Evolutionary conservation across 2,888 invertebrate species (phyloP).

Genomic region (Patella depressa): DNA sequence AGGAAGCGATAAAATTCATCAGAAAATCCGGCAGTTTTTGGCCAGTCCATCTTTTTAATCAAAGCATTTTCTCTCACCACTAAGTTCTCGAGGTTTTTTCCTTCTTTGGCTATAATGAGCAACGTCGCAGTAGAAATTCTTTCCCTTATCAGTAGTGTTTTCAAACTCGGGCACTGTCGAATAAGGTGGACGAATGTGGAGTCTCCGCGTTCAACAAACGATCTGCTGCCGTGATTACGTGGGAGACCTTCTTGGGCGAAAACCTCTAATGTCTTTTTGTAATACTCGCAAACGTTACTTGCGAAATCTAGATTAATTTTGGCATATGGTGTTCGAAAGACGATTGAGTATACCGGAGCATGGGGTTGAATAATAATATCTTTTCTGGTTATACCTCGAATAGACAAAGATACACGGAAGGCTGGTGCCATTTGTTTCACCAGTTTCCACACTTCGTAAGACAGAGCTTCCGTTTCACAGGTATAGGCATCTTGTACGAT

Average conservation of each 20-base stretch:
- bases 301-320: conserved; percentile 75
- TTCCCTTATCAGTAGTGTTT: conserved; percentile 81
- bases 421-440: conserved; percentile 76
- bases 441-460: conserved; percentile 73
- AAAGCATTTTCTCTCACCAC: conserved; percentile 82
- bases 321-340: conserved; percentile 78
- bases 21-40: conserved; percentile 78
- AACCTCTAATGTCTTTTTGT: conserved; percentile 72
- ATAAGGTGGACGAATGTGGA: conserved; percentile 79
- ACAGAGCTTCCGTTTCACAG: conserved; percentile 56
- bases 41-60: conserved; percentile 79
- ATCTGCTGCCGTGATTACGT: conserved; percentile 78
- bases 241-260: conserved; percentile 81
- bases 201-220: conserved; percentile 82
- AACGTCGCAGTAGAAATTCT: conserved; percentile 84
- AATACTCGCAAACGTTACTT: conserved; percentile 77
- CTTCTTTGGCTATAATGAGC: conserved; percentile 79
- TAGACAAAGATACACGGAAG: conserved; percentile 80
- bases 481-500: conserved; percentile 79
- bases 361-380: conserved; percentile 78
- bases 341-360: conserved; percentile 79
- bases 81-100: conserved; percentile 77
- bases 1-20: conserved; percentile 80
- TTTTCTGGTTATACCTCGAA: conserved; percentile 73
- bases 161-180: conserved; percentile 78